Evolutionary conservation across 2,888 invertebrate genomes (phyloP).

Genomic region (Habroteleia sp.): DNA sequence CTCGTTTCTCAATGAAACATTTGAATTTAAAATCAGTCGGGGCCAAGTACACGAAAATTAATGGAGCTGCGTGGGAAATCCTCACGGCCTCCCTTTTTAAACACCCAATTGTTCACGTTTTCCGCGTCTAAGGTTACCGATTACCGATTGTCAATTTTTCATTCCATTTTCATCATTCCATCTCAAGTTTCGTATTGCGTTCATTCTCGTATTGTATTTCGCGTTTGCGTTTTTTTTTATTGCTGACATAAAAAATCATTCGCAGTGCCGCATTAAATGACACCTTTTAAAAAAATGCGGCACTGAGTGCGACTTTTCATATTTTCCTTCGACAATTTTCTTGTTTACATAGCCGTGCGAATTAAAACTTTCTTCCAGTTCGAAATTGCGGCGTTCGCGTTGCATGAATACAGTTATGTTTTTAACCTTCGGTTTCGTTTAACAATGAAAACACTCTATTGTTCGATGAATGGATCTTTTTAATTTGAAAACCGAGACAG

Average conservation of each 20-base stretch:
- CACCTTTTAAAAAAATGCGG: no score
- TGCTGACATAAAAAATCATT: background rate
- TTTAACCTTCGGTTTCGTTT: slow-evolving; percentile 47
- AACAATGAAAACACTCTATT: slow-evolving; percentile 38
- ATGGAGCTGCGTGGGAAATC: slow-evolving; percentile 38
- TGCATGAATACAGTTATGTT: slow-evolving; percentile 33
- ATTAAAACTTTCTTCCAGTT: slow-evolving; percentile 46
- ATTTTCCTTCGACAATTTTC: background rate
- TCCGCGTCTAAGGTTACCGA: background rate
- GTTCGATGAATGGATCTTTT: slow-evolving; percentile 16
- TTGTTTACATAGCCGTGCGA: slow-evolving; percentile 20
- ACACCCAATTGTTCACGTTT: no score
- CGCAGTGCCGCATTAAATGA: no score
- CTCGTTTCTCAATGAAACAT: slow-evolving; percentile 50
- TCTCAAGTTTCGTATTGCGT: slow-evolving; percentile 11
- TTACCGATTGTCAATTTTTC: slow-evolving; percentile 1
- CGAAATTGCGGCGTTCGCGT: slow-evolving; percentile 21
- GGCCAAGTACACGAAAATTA: slow-evolving; percentile 44
- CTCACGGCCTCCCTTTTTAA: slow-evolving; percentile 1
- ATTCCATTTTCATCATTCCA: slow-evolving; percentile 5
- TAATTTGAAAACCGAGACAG: background rate
- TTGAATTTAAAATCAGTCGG: slow-evolving; percentile 40
- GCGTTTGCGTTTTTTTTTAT: background rate
- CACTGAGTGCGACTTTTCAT: no score
- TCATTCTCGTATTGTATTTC: slow-evolving; percentile 5